phyloP scores from a whole-genome alignment of 2,797 vertebrate species.

The Poeciliopsis presidionis region DNA sequence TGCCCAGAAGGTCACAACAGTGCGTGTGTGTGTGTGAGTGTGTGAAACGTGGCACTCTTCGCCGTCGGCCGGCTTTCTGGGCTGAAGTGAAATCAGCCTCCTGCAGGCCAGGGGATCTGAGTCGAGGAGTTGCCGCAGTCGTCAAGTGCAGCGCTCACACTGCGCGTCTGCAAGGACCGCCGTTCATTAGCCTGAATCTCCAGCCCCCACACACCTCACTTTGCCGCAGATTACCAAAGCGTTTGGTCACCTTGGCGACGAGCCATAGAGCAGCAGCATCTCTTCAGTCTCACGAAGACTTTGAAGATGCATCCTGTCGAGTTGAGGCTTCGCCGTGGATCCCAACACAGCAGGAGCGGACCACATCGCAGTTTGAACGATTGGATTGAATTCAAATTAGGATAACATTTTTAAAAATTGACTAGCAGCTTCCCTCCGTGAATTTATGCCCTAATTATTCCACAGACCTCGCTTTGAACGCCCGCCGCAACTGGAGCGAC shows the following conservation, averaged over 20 bases:
- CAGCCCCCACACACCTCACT: constrained; percentile 15
- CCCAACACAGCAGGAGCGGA: neutral
- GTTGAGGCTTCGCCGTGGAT: neutral
- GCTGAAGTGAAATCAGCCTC: constrained; percentile 46
- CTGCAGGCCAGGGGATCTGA: constrained; percentile 41
- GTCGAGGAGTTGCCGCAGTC: constrained; percentile 43
- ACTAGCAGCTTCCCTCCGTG: neutral
- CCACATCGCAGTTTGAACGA: constrained; percentile 2
- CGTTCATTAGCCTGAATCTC: constrained; percentile 43
- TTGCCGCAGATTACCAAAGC: constrained; percentile 34
- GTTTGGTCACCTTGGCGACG: constrained; percentile 18
- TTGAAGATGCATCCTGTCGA: neutral
- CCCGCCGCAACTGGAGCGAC: neutral
- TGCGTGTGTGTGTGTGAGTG: too few relatives aligned
- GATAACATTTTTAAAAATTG: constrained; percentile 5
- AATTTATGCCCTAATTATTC: constrained; percentile 5
- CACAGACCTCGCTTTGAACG: neutral
- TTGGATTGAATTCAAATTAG: constrained; percentile 17
- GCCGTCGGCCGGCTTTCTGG: constrained; percentile 4
- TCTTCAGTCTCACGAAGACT: constrained; percentile 4
- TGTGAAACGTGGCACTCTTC: constrained; percentile 4
- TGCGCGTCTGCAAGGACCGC: constrained; percentile 20
- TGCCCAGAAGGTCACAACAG: constrained; percentile 35
- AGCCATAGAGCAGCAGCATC: constrained; percentile 12
- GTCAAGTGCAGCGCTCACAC: constrained; percentile 56